Evolutionary conservation across 2,113 vertebrate species (phyloP), one percentile per base, ranked within the genome.

Genomic region (Megaceryle torquata): DNA sequence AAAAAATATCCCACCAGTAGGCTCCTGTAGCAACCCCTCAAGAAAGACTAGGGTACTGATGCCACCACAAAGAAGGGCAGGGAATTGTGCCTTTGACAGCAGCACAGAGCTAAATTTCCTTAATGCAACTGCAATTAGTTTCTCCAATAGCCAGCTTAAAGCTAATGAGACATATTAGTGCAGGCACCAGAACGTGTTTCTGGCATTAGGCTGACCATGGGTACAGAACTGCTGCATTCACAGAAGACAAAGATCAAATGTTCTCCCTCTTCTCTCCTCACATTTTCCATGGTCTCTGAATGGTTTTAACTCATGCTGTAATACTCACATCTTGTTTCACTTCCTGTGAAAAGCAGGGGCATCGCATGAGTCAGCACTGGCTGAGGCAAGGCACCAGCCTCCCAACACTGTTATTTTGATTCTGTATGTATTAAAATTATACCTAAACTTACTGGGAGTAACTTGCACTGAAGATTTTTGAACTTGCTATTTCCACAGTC

Each of bases 401-500:
- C 43, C 56, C 28, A 8, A 5, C 20, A 9, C 19, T 29, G 15
- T 19, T 39, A 24, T 17, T 82, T 43, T 43, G 33, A 43, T n/a
- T 71, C 33, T 5, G 9, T 20, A 3, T 1, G 10, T 31, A 68
- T 3, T 50, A 72, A 88, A 76, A 15, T 67, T 24, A 8, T 1
- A 2, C 16, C 88, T 92, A 95, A 71, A 95, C 99, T 98, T 95
- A 99, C 99, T 48, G 98, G 98, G 92, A 97, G 97, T 51, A 99
- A 97, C 85, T 99, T 98, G 98, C 99, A 99, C 91, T 98, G 97
- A 94, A 99, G 98, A 75, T 98, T 98, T 88, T 98, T 98, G 97
- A 99, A 99, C 81, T 99, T 99, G 96, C 96, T 95, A 80, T 99
- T 99, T 82, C 99, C 99, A 98, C 99, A 99, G 94, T 99, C 99